Conservation (phyloP, 2,888 invertebrate species). For the Leptinotarsa juncta region DNA sequence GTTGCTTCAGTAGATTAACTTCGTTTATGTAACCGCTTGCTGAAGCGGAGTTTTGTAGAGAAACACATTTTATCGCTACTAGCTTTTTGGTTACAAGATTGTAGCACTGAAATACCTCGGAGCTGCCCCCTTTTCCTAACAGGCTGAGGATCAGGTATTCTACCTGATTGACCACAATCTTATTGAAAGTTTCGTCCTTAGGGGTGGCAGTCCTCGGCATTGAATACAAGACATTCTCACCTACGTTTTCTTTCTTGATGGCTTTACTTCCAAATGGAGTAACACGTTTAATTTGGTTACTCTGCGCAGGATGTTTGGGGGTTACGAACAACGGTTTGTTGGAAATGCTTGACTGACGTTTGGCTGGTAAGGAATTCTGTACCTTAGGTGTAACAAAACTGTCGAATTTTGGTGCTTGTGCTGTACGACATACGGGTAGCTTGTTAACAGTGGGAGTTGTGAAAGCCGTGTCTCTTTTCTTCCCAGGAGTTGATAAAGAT, state of each 20-base stretch:
- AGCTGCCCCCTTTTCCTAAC: slow-evolving; percentile 91
- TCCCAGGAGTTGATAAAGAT: slow-evolving; percentile 42
- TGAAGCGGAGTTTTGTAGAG: slow-evolving; percentile 79
- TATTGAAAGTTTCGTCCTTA: slow-evolving; percentile 59
- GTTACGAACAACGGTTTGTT: slow-evolving; percentile 39
- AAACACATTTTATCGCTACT: slow-evolving; percentile 86
- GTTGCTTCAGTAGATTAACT: slow-evolving; percentile 81
- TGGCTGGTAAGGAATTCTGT: slow-evolving; percentile 40
- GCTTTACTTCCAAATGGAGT: slow-evolving; percentile 2
- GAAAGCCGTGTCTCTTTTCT: slow-evolving; percentile 20
- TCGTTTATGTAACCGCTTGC: slow-evolving; percentile 90
- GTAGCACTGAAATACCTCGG: slow-evolving; percentile 83
- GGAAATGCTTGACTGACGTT: slow-evolving; percentile 42
- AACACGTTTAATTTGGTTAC: not conserved
- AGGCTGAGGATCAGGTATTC: slow-evolving; percentile 80
- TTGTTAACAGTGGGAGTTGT: slow-evolving; percentile 24
- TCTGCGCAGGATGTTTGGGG: slow-evolving; percentile 32
- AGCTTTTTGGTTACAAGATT: slow-evolving; percentile 70
- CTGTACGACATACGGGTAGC: not conserved
- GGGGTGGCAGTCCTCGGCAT: slow-evolving; percentile 18
- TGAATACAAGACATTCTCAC: slow-evolving; percentile 31
- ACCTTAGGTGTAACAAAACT: slow-evolving; percentile 45
- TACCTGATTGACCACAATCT: slow-evolving; percentile 76
- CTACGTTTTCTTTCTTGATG: not conserved
- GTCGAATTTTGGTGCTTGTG: slow-evolving; percentile 8